These are phyloP conservation scores for Leptinotarsa rubiginosa DNA, from an alignment of 2,888 invertebrate species.

Conservation along the genomic window DNA sequence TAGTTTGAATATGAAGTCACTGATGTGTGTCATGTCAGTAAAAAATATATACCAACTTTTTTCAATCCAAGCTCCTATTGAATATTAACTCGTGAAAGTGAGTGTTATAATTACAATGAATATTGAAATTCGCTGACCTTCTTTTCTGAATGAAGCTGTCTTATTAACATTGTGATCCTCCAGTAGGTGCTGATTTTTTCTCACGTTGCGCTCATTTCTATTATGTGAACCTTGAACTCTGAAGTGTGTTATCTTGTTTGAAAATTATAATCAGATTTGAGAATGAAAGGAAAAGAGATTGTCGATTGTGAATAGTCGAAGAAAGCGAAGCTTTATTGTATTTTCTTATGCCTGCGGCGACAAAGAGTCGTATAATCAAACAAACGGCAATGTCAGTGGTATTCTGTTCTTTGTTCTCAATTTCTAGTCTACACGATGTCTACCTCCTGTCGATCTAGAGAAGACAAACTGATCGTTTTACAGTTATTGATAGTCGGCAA, in stretches of 20 bases:
- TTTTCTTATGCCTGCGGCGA: neutral
- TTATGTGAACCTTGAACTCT: conserved; percentile 38
- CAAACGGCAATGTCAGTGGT: neutral
- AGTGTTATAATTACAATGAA: conserved; percentile 4
- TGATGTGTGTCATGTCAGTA: too few species aligned
- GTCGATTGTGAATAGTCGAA: conserved; percentile 1
- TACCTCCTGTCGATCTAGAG: too few species aligned
- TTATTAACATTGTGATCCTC: conserved; percentile 11
- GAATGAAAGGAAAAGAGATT: conserved; percentile 23
- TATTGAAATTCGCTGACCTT: conserved; percentile 16
- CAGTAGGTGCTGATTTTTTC: conserved; percentile 15
- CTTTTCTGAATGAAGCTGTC: neutral
- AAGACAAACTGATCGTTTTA: too few species aligned
- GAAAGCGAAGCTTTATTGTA: conserved; percentile 6
- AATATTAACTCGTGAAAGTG: conserved; percentile 10
- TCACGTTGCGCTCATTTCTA: conserved; percentile 29
- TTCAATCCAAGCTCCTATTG: neutral
- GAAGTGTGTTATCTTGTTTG: conserved; percentile 36
- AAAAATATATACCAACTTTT: neutral
- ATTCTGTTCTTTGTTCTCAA: too few species aligned
- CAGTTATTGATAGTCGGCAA: too few species aligned
- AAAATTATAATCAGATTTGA: conserved; percentile 24
- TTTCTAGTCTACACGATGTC: too few species aligned
- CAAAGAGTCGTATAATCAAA: neutral
- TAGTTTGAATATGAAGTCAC: too few species aligned